Evolutionary conservation across 2,113 vertebrate species (phyloP).

Genomic region (Microcebus tavaratra): DNA sequence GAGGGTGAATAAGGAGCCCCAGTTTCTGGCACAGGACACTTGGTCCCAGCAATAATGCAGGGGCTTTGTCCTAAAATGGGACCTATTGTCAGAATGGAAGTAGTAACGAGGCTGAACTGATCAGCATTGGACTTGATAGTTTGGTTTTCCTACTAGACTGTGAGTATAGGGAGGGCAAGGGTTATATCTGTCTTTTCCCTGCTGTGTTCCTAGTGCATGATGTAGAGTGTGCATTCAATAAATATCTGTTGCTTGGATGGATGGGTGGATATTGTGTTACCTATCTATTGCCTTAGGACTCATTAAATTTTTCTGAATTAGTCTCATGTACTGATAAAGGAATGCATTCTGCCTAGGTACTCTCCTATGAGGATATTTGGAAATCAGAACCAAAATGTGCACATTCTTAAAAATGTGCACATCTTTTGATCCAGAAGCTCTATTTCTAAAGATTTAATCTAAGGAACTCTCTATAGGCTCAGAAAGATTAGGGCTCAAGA

Average conservation of each 20-base stretch:
- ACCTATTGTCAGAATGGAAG: neutral
- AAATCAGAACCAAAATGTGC: neutral
- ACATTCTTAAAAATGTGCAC: neutral
- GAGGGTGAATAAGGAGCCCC: neutral
- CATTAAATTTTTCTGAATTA: neutral
- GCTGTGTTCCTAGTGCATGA: neutral
- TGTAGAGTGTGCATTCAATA: neutral
- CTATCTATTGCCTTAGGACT: neutral
- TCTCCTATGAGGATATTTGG: neutral
- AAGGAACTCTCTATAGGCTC: neutral
- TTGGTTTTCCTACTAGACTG: neutral
- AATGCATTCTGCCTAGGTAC: neutral
- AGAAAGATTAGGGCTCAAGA: constrained; percentile 8
- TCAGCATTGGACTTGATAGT: neutral
- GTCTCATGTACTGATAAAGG: neutral
- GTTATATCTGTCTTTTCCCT: neutral
- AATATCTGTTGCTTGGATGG: neutral
- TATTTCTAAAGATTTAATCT: neutral
- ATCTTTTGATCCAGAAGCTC: neutral
- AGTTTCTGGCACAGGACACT: neutral
- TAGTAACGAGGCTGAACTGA: neutral
- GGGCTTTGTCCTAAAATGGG: neutral
- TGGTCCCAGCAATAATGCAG: neutral
- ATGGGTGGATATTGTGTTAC: neutral
- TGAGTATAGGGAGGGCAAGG: neutral